phyloP scores from a whole-genome alignment of 2,888 invertebrate genomes.

The Tipula helvola region DNA sequence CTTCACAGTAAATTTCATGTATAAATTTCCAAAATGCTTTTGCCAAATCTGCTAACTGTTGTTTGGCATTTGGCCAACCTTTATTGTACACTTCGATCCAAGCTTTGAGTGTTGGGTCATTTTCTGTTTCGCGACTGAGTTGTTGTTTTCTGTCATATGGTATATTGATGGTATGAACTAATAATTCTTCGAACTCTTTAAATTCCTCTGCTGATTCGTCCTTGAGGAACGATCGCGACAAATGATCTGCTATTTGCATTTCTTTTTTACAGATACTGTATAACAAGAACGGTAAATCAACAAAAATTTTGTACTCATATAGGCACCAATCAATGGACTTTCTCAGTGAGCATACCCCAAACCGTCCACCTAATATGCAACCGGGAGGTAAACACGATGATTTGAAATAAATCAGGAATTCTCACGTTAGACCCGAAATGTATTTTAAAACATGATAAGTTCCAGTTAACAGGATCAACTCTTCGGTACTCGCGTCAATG shows the following conservation, averaged over 20 bases:
- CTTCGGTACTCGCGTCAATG: too few species aligned
- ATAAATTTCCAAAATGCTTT: background rate
- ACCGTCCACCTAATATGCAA: too few species aligned
- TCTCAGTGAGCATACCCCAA: too few species aligned
- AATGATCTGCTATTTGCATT: constrained; percentile 12
- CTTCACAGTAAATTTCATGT: background rate
- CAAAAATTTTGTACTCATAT: too few species aligned
- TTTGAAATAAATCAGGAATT: too few species aligned
- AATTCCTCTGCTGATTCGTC: constrained; percentile 7
- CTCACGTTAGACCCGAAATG: too few species aligned
- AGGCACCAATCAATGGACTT: too few species aligned
- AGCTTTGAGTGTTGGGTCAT: background rate
- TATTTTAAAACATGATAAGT: too few species aligned
- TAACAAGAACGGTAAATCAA: too few species aligned
- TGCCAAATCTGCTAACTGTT: background rate
- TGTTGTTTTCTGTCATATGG: background rate
- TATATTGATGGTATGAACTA: constrained; percentile 12
- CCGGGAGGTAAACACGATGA: too few species aligned
- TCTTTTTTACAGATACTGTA: too few species aligned
- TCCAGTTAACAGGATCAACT: too few species aligned
- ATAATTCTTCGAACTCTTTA: constrained; percentile 13
- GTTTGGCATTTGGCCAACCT: background rate
- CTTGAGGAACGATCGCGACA: constrained; percentile 14
- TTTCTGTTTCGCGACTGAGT: background rate
- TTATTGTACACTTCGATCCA: background rate